Conservation (phyloP, 92 coral and sea anemone genomes). For the Epizoanthus ramosus region DNA sequence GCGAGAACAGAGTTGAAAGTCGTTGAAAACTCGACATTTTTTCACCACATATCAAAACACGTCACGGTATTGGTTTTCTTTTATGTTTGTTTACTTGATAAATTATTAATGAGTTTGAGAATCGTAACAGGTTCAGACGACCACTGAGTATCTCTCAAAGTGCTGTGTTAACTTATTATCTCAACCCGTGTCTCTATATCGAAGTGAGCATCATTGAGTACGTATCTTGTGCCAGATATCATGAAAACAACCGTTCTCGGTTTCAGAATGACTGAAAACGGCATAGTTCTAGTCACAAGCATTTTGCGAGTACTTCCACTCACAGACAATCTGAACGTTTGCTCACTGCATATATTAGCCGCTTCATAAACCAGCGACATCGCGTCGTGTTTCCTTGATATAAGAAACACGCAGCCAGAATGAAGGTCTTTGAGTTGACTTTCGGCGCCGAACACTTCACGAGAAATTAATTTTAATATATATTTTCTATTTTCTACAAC, state of each 20-base stretch:
- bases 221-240: conserved; percentile 49
- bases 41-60: too few relatives aligned
- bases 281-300: conserved; percentile 40
- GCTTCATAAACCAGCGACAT: conserved; percentile 51
- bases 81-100: too few relatives aligned
- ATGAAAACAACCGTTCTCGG: conserved; percentile 63
- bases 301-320: conserved; percentile 36
- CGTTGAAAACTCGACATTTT: too few relatives aligned
- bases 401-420: conserved; percentile 54
- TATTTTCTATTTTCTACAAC: conserved; percentile 22
- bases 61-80: too few relatives aligned
- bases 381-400: conserved; percentile 55
- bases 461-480: conserved; percentile 20
- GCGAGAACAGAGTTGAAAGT: too few relatives aligned
- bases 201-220: conserved; percentile 51
- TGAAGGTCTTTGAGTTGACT: conserved; percentile 41
- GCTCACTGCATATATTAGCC: conserved; percentile 45
- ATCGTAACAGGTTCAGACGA: too few relatives aligned
- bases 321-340: conserved; percentile 36
- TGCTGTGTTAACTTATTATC: neutral
- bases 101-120: too few relatives aligned
- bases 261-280: conserved; percentile 37
- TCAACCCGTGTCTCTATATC: conserved; percentile 4
- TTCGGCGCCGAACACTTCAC: conserved; percentile 53
- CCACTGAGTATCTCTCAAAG: too few relatives aligned